Conservation (phyloP, 2,113 vertebrate species). For the Urocynchramus pylzowi region DNA sequence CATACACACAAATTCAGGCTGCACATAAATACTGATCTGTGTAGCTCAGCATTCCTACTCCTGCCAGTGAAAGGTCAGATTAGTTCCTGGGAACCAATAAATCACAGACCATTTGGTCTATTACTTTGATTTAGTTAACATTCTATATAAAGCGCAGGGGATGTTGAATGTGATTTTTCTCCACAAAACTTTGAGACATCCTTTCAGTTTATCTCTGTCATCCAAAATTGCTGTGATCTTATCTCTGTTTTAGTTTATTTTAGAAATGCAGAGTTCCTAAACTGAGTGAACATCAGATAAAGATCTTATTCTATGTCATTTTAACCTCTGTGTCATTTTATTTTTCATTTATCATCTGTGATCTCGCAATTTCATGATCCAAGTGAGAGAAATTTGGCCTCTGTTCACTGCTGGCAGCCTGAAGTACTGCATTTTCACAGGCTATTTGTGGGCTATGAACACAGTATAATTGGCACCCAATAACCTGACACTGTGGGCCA, state of each 20-base stretch:
- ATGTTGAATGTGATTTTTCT: neutral
- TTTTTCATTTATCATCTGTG: conserved; percentile 13
- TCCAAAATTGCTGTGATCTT: conserved; percentile 8
- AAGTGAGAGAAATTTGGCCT: conserved; percentile 16
- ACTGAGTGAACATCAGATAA: conserved; percentile 5
- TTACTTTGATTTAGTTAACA: neutral
- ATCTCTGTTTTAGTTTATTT: conserved; percentile 33
- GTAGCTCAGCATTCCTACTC: neutral
- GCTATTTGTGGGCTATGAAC: neutral
- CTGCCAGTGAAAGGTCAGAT: neutral
- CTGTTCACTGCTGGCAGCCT: neutral
- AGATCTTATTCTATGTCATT: neutral
- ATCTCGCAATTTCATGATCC: neutral
- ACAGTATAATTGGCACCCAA: neutral
- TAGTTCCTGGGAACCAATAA: conserved; percentile 40
- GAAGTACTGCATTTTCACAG: neutral
- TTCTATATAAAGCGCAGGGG: neutral
- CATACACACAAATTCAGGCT: neutral
- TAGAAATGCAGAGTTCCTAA: neutral
- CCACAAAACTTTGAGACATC: neutral
- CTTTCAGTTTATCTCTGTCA: neutral
- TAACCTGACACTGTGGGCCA: neutral
- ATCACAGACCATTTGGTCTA: neutral
- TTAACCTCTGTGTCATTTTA: conserved; percentile 9
- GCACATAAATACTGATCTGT: neutral